Evolutionary conservation across 1,140 invertebrate species (phyloP), one percentile per base, ranked within the genome.

Genomic region (Anastrepha obliqua): DNA sequence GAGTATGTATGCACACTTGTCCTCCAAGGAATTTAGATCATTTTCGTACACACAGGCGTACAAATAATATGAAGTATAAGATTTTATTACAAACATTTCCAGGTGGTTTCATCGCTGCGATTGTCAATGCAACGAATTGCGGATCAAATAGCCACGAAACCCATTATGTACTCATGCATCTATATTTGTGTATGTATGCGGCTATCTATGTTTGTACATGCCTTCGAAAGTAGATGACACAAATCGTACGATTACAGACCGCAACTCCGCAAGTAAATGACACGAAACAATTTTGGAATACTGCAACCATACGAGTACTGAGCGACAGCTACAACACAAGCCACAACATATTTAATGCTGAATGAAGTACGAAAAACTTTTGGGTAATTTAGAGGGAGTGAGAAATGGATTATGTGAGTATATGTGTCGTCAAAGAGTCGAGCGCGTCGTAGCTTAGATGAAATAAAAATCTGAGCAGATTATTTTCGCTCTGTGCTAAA

Each of bases 281-380:
- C 17, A 5, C 55, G 55, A 17, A 81, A 81, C 44, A 81, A 29
- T 29, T 51, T 55, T 29, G n/a, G 17, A 55, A 17, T 55, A 55
- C 51, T 8, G 6, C 51, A 81, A 55, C 17, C 2, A 29, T 47
- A n/a, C n/a, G n/a, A n/a, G n/a, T n/a, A 42, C 15, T 67, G 65
- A 42, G 39, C 29, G 29, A 67, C 29, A 13, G 62, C 62, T 17
- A 29, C 9, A 64, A 70, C n/a, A 51, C 42, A 13, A 74, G 47
- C 44, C n/a, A 74, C 70, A 81, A 81, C n/a, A 58, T 55, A 81
- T 81, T 47, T 42, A 15, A 81, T 55, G 74, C 74, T 55, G 55
- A 81, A 47, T 29, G 29, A 29, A 29, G 29, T 29, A 81, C 55
- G 44, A n/a, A 51, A 81, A 81, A 81, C 44, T 74, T 74, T 47